Evolutionary conservation across 2,888 invertebrate genomes (phyloP).

Genomic region (Luperina testacea): DNA sequence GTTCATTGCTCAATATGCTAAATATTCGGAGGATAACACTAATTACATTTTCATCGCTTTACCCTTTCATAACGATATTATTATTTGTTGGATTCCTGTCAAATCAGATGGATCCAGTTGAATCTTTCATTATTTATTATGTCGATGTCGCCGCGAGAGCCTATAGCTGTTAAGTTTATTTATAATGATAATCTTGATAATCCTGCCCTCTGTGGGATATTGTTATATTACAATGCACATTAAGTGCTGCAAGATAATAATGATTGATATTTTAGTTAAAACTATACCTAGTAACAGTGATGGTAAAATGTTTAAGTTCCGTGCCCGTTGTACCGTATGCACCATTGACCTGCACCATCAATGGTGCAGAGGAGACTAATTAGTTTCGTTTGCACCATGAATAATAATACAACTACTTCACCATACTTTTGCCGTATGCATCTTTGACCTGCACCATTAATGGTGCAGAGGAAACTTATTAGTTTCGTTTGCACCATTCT

Average conservation of each 20-base stretch:
- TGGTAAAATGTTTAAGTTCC: too few relatives aligned
- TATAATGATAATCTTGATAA: neutral
- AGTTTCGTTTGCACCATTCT: too few relatives aligned
- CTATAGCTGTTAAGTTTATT: too few relatives aligned
- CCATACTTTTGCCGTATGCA: too few relatives aligned
- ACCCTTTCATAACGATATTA: neutral
- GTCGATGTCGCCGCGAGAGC: neutral
- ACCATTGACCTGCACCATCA: too few relatives aligned
- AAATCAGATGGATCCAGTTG: neutral
- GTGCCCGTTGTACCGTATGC: too few relatives aligned
- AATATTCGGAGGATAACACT: neutral
- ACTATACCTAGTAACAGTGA: neutral
- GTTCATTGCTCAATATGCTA: neutral
- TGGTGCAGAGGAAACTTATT: too few relatives aligned
- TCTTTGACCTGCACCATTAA: too few relatives aligned
- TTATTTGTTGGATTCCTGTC: neutral
- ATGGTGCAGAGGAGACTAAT: too few relatives aligned
- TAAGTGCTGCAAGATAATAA: neutral
- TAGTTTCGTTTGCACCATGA: too few relatives aligned
- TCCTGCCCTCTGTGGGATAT: neutral
- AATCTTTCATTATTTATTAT: neutral
- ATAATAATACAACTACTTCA: too few relatives aligned
- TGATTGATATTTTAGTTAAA: neutral
- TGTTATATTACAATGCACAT: neutral
- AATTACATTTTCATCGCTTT: neutral